These are phyloP conservation scores for Asbolus verrucosus DNA, from an alignment of 1,140 invertebrate genomes.

Conservation along the genomic window DNA sequence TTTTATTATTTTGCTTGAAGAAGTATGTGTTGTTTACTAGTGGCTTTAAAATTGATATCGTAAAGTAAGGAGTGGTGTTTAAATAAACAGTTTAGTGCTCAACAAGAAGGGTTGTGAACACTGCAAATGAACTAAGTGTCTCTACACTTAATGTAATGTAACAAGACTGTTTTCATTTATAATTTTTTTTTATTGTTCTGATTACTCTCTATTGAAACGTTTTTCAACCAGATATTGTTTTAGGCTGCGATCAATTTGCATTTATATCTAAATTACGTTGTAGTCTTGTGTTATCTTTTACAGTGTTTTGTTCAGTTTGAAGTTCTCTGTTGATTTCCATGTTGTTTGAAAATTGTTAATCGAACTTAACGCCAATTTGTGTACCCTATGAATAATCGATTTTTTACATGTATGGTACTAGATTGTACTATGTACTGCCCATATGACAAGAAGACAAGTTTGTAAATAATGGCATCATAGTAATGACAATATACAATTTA, in stretches of 20 bases:
- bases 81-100: conserved; percentile 48
- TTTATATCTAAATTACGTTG: conserved; percentile 43
- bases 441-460: conserved; percentile 11
- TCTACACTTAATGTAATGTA: conserved; percentile 46
- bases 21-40: conserved; percentile 38
- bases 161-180: conserved; percentile 49
- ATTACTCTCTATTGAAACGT: conserved; percentile 14
- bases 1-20: conserved; percentile 42
- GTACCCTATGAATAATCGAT: conserved; percentile 40
- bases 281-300: conserved; percentile 15
- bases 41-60: conserved; percentile 51
- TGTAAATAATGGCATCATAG: conserved; percentile 48
- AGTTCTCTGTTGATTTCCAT: conserved; percentile 1
- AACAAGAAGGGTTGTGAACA: conserved; percentile 52
- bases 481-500: conserved; percentile 48
- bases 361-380: conserved; percentile 38
- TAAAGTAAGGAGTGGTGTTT: conserved; percentile 47
- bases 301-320: conserved; percentile 10
- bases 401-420: conserved; percentile 33
- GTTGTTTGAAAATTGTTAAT: conserved; percentile 13
- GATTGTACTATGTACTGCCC: conserved; percentile 47
- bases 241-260: conserved; percentile 38
- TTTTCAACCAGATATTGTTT: conserved; percentile 30
- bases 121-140: conserved; percentile 43
- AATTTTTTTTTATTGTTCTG: conserved; percentile 27